phyloP scores from a whole-genome alignment of 2,797 vertebrate species.

The Microctenopoma steveboyesi region DNA sequence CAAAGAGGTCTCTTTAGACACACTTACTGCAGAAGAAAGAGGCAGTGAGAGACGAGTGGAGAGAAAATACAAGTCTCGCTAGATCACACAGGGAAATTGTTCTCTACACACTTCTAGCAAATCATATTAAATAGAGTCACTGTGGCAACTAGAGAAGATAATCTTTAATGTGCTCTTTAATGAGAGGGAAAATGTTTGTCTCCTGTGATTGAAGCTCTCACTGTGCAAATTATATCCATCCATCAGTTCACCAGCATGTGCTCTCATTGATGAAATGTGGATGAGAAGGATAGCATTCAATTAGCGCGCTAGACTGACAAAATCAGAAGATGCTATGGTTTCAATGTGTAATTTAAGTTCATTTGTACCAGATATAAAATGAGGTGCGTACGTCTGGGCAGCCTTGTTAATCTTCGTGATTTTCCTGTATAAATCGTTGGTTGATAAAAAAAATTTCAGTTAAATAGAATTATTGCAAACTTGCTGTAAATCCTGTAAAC shows the following conservation, averaged over 20 bases:
- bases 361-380: neutral
- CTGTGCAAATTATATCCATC: constrained; percentile 78
- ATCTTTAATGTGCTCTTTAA: constrained; percentile 82
- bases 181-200: constrained; percentile 84
- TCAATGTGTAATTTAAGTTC: constrained; percentile 15
- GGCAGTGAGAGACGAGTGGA: constrained; percentile 53
- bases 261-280: constrained; percentile 75
- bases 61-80: constrained; percentile 71
- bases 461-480: too few species aligned
- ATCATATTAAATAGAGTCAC: constrained; percentile 79
- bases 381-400: too few species aligned
- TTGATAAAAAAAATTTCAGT: too few species aligned
- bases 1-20: constrained; percentile 82
- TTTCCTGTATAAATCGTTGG: too few species aligned
- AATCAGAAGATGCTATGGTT: constrained; percentile 74
- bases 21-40: constrained; percentile 71
- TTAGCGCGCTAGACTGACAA: constrained; percentile 77
- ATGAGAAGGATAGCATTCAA: constrained; percentile 74
- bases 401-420: too few species aligned
- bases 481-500: too few species aligned
- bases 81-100: constrained; percentile 78
- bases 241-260: constrained; percentile 73
- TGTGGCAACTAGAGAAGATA: constrained; percentile 75
- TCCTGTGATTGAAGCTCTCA: constrained; percentile 79
- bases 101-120: constrained; percentile 73